These are phyloP conservation scores for Gambusia affinis DNA, from an alignment of 2,113 vertebrate genomes.

Conservation along the genomic window DNA sequence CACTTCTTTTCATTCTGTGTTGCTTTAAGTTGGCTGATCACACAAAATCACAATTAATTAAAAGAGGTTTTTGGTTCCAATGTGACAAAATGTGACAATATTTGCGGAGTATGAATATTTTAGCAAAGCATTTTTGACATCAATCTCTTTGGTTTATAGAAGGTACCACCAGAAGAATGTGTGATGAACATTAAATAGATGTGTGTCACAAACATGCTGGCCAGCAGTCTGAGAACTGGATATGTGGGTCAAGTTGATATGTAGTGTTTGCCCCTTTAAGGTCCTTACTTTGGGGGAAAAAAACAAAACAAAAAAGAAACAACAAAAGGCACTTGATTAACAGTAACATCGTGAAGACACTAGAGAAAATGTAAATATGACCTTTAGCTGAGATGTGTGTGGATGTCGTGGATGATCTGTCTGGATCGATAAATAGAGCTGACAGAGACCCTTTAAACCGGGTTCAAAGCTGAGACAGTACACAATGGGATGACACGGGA, in stretches of 20 bases:
- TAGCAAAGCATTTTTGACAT: background rate
- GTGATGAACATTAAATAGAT: background rate
- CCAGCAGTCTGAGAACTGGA: background rate
- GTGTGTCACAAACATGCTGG: background rate
- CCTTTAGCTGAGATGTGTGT: conserved; percentile 2
- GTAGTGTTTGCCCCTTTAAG: conserved; percentile 10
- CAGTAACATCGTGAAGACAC: conserved; percentile 14
- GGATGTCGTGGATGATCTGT: conserved; percentile 16
- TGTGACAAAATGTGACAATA: background rate
- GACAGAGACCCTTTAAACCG: conserved; percentile 22
- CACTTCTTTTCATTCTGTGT: background rate
- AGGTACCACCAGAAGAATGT: background rate
- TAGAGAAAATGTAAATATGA: conserved; percentile 17
- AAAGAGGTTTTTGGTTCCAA: background rate
- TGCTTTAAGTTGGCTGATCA: background rate
- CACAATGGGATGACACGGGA: conserved; percentile 47
- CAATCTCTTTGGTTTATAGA: background rate
- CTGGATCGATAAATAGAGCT: background rate
- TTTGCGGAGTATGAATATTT: background rate
- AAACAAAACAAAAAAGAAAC: background rate
- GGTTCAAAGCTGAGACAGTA: conserved; percentile 32
- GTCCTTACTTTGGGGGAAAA: background rate
- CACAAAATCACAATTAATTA: background rate
- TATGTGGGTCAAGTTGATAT: conserved; percentile 1
- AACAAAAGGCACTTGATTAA: conserved; percentile 14